Percentiles rank a stretch among this genome's conserved stretches.
phyloP scores from a whole-genome alignment of 2,888 invertebrate genomes.

The Amaurobius ferox region DNA sequence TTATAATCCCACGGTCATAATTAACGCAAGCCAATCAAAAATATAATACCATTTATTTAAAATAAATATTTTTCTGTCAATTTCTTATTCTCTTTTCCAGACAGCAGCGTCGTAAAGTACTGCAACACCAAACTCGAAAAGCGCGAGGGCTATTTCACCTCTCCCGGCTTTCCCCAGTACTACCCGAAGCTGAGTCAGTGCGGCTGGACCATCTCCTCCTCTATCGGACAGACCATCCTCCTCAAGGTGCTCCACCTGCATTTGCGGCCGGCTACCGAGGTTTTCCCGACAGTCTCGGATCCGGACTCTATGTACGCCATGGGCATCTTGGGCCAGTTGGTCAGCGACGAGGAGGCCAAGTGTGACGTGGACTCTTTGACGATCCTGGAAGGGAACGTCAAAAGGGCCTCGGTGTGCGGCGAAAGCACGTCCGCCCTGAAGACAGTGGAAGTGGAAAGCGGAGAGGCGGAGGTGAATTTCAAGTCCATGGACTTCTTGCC shows the following conservation, averaged over 20 bases:
- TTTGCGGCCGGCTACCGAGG: constrained; percentile 79
- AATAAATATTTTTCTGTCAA: too few species aligned
- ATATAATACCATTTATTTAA: too few species aligned
- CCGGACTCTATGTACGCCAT: constrained; percentile 22
- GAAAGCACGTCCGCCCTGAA: constrained; percentile 51
- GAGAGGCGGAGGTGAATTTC: constrained; percentile 76
- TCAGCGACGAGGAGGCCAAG: not conserved
- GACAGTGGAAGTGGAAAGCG: constrained; percentile 66
- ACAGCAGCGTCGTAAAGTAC: constrained; percentile 80
- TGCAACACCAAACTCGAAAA: constrained; percentile 81
- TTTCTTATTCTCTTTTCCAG: constrained; percentile 77
- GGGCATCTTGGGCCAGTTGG: not conserved
- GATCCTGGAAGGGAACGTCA: constrained; percentile 64
- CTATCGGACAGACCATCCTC: constrained; percentile 82
- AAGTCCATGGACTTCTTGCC: constrained; percentile 80
- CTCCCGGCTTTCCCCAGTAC: constrained; percentile 86
- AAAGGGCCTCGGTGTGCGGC: constrained; percentile 73
- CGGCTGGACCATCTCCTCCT: constrained; percentile 83
- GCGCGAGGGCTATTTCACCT: constrained; percentile 83
- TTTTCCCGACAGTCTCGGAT: constrained; percentile 27
- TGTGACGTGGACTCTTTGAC: constrained; percentile 75
- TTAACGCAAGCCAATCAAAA: too few species aligned
- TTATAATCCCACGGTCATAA: too few species aligned
- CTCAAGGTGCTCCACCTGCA: constrained; percentile 85
- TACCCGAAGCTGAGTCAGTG: constrained; percentile 84